Base-by-base conservation (phyloP, 2,888 invertebrate genomes). In the Lithophane ornitopus region DNA sequence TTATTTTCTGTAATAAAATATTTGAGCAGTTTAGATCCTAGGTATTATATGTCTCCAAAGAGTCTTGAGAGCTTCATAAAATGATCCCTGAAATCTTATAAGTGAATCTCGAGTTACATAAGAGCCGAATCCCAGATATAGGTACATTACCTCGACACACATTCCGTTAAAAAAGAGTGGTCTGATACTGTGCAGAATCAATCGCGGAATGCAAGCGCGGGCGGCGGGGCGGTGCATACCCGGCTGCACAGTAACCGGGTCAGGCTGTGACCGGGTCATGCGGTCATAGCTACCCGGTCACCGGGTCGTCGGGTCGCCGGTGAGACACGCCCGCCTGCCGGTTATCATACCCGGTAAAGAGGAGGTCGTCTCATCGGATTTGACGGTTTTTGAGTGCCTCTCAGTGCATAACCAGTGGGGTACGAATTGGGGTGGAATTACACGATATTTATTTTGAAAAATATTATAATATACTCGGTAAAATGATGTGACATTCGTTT, bases 181-280 rank as follows among this genome's bases (percentile, higher is more conserved):
- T 85, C 85, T 86, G 79, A 84, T 87, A 86, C 85, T 78, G 86
- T 85, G 83, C 76, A 80, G 89, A 94, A 94, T 94, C 94, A 94
- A 94, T 94, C 92, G 92, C 81, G 87, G 85, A 87, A 89, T 94
- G 94, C 93, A 93, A 89, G 88, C 63, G 83, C 73, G 78, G 85
- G 83, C 86, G 72, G 70, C 68, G 86, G 83, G 87, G 49, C 89
- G 89, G 85, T 91, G 93, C 91, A 92, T 91, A 86, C 83, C 86
- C 88, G 85, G 90, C 79, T 83, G 88, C 85, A 87, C 81, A 76
- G 87, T 90, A 93, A 94, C 92, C 94, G 91, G 95, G 95, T 92
- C 94, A 91, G 88, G 90, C 74, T 87, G 91, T 91, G 94, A 94
- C 95, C 95, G 91, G 95, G 95, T 95, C 92, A 95, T 91, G 90